Base-by-base conservation (phyloP, 2,888 invertebrate genomes). In the Thereva unica region DNA sequence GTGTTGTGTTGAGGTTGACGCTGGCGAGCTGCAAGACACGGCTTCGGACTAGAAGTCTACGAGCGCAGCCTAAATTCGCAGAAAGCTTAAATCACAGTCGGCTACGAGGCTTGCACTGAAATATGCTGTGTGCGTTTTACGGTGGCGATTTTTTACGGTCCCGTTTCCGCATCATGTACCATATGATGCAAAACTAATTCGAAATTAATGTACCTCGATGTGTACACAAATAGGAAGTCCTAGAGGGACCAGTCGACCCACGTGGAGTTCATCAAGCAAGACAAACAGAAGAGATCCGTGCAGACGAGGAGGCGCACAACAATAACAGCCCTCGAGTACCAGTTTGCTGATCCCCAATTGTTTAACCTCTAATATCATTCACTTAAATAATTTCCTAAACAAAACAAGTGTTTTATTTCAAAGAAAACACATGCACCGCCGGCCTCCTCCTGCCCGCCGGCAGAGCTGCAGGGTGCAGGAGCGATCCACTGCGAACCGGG, bases 181-280 rank as follows among this genome's bases (percentile, higher is more conserved):
- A 80, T 78, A 80, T 80, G 80, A 80, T 81, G 81, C 79, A 80
- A 80, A 80, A 80, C 80, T 80, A 80, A 80, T 81, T 81, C 77
- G 78, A 80, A 81, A 78, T 81, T 81, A 81, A 80, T 80, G 80
- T 78, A 78, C 76, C 68, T 50, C 67, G 56, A 55, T 55, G 65
- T 67, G 65, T 67, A 63, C 47, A 47, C 56, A 52, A 65, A 68
- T 47, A 50, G 12, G 64, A 52, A 52, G 42, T 64, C 42, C 41
- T 9, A 49, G 34, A 56, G 56, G 50, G 23, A 44, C 23, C 23
- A 35, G 64, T 53, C 52, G 42, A 66, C 42, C 41, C n/a, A 49
- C 38, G 66, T 54, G 50, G 23, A 44, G 53, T 7, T 34, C 44
- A 52, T 53, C 40, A 53, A 45, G n/a, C 23, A 65, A 59, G 56